Conservation (phyloP, 1,140 invertebrate species). For the Leptinotarsa defecta region DNA sequence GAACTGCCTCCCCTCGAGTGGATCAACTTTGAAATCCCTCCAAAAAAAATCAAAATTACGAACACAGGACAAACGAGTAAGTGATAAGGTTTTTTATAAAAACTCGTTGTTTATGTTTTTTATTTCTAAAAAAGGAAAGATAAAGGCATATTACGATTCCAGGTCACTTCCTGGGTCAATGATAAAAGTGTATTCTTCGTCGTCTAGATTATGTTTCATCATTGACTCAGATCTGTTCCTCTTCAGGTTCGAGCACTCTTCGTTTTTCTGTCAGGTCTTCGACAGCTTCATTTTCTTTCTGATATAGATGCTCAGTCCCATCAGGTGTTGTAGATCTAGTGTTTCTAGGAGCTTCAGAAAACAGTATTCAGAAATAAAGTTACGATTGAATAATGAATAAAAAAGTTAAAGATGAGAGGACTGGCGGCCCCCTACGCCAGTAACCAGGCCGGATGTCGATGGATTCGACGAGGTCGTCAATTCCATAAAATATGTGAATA, state of each 20-base stretch:
- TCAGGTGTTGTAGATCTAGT: not conserved
- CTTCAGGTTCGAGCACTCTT: not conserved
- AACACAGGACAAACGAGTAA: conserved; percentile 66
- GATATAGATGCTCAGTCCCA: not conserved
- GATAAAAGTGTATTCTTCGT: not conserved
- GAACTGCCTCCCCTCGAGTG: conserved; percentile 59
- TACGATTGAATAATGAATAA: no score
- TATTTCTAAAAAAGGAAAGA: not conserved
- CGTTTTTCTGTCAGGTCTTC: not conserved
- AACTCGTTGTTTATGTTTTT: no score
- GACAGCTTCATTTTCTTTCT: not conserved
- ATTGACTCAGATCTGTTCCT: not conserved
- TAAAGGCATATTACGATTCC: not conserved
- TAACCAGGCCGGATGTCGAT: no score
- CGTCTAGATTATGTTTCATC: not conserved
- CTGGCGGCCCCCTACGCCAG: no score
- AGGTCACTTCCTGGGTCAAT: not conserved
- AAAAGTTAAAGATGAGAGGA: no score
- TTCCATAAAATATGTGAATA: no score
- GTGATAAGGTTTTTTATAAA: not conserved
- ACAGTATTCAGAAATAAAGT: no score
- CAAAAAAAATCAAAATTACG: conserved; percentile 64
- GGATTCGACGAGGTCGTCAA: no score
- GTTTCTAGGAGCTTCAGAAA: no score
- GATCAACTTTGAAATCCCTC: conserved; percentile 60